Conservation (phyloP, 2,888 invertebrate genomes). For the Bombylius discolor region DNA sequence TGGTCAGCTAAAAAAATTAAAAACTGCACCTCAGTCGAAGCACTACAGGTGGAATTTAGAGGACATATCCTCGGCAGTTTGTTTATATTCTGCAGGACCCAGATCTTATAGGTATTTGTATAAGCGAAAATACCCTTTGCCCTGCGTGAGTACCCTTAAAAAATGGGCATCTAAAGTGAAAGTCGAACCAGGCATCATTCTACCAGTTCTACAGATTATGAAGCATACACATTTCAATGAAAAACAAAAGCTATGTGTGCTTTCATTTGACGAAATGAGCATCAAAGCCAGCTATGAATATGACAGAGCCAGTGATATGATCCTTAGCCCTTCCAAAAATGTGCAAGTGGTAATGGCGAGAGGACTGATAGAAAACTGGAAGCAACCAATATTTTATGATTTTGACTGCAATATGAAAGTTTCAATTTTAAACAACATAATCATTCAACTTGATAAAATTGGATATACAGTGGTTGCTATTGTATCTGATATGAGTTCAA, state of each 20-base stretch:
- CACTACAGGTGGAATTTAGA: no score
- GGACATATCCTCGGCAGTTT: not conserved
- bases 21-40: no score
- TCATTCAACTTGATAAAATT: not conserved
- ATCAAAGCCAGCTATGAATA: not conserved
- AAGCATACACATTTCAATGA: not conserved
- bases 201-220: not conserved
- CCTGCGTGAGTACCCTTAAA: not conserved
- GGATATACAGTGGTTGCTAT: not conserved
- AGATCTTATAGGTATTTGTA: not conserved
- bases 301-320: not conserved
- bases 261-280: not conserved
- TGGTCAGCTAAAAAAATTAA: no score
- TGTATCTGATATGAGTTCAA: not conserved
- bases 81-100: not conserved
- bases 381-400: not conserved
- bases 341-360: not conserved
- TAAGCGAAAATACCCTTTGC: not conserved
- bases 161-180: not conserved
- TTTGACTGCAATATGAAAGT: no score
- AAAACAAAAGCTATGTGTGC: not conserved
- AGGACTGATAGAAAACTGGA: not conserved
- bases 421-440: no score
- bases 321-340: not conserved
- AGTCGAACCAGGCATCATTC: not conserved